phyloP scores from a whole-genome alignment of 1,140 invertebrate species.

The Popillia japonica region DNA sequence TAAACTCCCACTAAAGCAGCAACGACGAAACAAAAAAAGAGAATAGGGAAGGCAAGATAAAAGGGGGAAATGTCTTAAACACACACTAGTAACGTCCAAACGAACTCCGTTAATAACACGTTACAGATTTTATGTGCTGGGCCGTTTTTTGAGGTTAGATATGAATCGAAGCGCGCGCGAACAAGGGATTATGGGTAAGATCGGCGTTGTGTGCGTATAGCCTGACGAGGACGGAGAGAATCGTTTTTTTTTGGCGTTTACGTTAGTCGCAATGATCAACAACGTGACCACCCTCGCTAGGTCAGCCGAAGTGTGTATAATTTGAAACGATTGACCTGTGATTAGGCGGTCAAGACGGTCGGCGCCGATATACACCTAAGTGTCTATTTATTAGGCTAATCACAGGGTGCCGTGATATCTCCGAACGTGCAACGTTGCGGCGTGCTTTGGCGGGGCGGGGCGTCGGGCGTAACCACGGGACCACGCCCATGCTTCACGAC shows the following conservation, averaged over 20 bases:
- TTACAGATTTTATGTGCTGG: conserved; percentile 36
- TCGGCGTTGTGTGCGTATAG: background rate
- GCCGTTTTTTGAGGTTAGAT: conserved; percentile 34
- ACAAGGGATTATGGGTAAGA: conserved; percentile 3
- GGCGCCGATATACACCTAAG: conserved; percentile 51
- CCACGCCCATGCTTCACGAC: conserved; percentile 52
- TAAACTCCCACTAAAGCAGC: conserved; percentile 41
- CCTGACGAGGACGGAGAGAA: conserved; percentile 17
- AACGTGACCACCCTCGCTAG: conserved; percentile 53
- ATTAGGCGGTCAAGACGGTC: conserved; percentile 54
- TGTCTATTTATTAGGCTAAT: conserved; percentile 58
- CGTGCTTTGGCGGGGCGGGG: conserved; percentile 45
- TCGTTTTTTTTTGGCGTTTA: conserved; percentile 24
- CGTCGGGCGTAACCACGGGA: conserved; percentile 44
- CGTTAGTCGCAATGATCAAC: conserved; percentile 26
- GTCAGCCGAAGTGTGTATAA: conserved; percentile 49
- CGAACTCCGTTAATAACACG: conserved; percentile 47
- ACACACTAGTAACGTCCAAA: conserved; percentile 43
- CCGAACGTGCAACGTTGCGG: conserved; percentile 42
- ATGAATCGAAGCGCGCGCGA: conserved; percentile 21
- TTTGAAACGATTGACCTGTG: conserved; percentile 56
- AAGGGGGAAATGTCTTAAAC: conserved; percentile 40
- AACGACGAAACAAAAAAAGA: conserved; percentile 17
- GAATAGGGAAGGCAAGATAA: conserved; percentile 10
- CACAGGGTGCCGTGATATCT: conserved; percentile 52